Conservation (phyloP, 2,888 invertebrate species). For the Microplitis deprimator region DNA sequence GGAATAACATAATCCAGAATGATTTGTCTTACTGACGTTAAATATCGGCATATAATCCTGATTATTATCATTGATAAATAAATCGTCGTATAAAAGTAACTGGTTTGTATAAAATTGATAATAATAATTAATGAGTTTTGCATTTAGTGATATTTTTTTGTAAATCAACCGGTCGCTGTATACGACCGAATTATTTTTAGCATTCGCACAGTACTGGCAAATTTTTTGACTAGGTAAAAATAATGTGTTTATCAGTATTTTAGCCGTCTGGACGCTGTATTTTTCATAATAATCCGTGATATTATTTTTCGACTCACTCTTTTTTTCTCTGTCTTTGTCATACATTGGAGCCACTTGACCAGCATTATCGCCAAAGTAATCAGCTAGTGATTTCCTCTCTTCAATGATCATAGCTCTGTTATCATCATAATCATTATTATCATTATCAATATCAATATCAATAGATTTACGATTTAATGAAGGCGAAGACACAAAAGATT, state of each 20-base stretch:
- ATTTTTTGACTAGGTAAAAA: conserved; percentile 49
- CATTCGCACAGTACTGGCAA: conserved; percentile 57
- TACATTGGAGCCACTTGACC: too few species aligned
- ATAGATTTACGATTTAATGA: background rate
- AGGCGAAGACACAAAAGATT: background rate
- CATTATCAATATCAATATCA: background rate
- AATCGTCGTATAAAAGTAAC: conserved; percentile 51
- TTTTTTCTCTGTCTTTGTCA: background rate
- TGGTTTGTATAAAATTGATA: conserved; percentile 45
- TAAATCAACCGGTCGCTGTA: conserved; percentile 65
- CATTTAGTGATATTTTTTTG: conserved; percentile 53
- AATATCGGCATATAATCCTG: conserved; percentile 61
- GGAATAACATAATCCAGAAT: conserved; percentile 60
- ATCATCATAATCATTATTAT: too few species aligned
- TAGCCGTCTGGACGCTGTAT: conserved; percentile 50
- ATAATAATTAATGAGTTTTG: conserved; percentile 55
- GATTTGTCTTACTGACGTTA: conserved; percentile 56
- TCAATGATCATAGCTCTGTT: too few species aligned
- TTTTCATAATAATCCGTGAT: conserved; percentile 55
- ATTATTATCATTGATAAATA: conserved; percentile 5
- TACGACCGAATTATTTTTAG: conserved; percentile 57
- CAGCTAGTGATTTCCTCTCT: background rate
- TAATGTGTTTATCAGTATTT: conserved; percentile 45
- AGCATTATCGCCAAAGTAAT: background rate
- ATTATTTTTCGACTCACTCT: conserved; percentile 47